Conservation (phyloP, 1,140 invertebrate genomes). For the Lepeophtheirus salmonis region DNA sequence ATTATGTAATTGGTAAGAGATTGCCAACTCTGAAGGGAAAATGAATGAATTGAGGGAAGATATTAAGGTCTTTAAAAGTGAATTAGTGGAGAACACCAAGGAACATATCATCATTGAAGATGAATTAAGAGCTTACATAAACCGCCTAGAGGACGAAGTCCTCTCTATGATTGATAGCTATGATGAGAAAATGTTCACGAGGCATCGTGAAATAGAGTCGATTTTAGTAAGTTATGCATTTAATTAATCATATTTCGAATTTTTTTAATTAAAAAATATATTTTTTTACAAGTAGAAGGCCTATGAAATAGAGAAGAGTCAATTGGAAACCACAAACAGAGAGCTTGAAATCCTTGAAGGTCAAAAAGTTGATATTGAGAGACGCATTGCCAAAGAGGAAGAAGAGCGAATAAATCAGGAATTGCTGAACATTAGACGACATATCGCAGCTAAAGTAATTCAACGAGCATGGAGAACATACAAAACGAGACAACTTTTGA, state of each 20-base stretch:
- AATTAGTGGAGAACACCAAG: background rate
- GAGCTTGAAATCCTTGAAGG: background rate
- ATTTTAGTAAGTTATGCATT: background rate
- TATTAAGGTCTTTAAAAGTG: background rate
- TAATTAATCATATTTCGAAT: background rate
- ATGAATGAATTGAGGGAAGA: background rate
- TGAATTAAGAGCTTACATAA: background rate
- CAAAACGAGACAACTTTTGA: constrained; percentile 4
- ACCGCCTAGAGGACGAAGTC: background rate
- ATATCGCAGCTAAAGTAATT: background rate
- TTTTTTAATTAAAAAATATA: background rate
- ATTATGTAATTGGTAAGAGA: too few relatives aligned
- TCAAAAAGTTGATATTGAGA: background rate
- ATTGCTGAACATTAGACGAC: constrained; percentile 4
- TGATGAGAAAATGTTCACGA: background rate
- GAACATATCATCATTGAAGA: background rate
- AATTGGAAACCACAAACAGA: background rate
- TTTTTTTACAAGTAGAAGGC: too few relatives aligned
- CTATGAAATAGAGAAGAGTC: background rate
- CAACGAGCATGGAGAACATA: background rate
- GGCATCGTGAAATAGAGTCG: background rate
- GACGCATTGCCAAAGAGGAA: background rate
- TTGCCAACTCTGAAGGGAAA: background rate
- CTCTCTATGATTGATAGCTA: background rate
- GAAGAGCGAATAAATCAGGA: background rate